Base-by-base conservation (phyloP, 2,888 invertebrate genomes). In the Trachelus iudaicus region DNA sequence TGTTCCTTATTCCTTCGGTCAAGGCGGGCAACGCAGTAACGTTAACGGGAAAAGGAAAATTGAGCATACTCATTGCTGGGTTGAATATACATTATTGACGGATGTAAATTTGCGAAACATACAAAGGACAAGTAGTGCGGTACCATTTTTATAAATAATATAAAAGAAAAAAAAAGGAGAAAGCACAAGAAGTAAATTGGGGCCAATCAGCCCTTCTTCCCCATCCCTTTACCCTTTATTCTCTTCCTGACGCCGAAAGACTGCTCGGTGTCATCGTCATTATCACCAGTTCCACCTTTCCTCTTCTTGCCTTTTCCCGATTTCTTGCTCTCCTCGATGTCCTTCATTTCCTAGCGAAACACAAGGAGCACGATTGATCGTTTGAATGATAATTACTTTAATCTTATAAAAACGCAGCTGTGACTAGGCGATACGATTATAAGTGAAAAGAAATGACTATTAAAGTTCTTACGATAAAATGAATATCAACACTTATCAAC, bases 171-270 rank as follows among this genome's bases (percentile, higher is more conserved):
- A n/a, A 56, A 56, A 56, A 35, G 35, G 56, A 56, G 9, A 56
- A 56, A 56, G 56, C 23, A 56, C 23, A 23, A 56, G 40, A 40
- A 40, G 40, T 15, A 40, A 56, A 23, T 56, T 23, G 56, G 56
- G 56, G 82, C 85, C 82, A 79, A 83, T 80, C 77, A 79, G 75
- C 85, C 80, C 79, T 86, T 87, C 82, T 83, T 86, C 86, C 91
- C 91, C 86, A 92, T 93, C 69, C 90, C 91, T 79, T 92, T 92
- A 76, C 90, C 91, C 89, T 96, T 95, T 85, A 97, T 93, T 71
- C 97, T 94, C 86, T 96, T 95, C 79, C 97, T 93, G 73, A 97
- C 95, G 4, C 97, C 97, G 0, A 93, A 92, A 69, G 97, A 96
- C 85, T 95, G 95, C 91, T 97, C 97, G 0, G 96, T 96, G 90